Evolutionary conservation across 2,113 vertebrate genomes (phyloP), one percentile per base, ranked within the genome.

Genomic region (Empidonax traillii): DNA sequence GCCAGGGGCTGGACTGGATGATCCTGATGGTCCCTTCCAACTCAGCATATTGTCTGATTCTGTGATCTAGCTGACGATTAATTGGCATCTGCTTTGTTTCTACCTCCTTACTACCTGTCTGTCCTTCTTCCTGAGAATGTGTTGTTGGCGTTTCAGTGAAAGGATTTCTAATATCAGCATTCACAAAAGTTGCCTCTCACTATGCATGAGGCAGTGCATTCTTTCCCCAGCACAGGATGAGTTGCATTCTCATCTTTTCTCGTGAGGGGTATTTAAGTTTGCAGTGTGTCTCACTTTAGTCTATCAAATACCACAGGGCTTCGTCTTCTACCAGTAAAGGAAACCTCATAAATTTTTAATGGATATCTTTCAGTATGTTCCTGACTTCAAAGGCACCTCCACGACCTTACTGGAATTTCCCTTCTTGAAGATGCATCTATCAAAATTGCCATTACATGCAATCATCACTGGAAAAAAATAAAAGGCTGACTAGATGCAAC

Each of bases 341-440:
- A 75, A 87, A 39, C 25, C 37, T 88, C 21, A 39, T 93, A 84
- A 86, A 78, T 22, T 92, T 92, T 84, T 92, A 63, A 73, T 74
- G 59, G 20, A 9, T 79, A 17, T 82, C 33, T 55, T 74, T 89
- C 20, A 43, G 47, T 72, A 15, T 87, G 49, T 52, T 87, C 61
- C 55, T 84, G 78, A 75, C 69, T 87, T 93, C 84, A 84, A 87
- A 90, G 47, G 23, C 33, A 52, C 10, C 44, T 35, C 62, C 66
- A 3, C 1, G 3, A 56, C 67, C 44, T 68, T 61, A 61, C 21
- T 78, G 65, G 30, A 68, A 75, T 92, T 95, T 93, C 44, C 27
- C 33, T 81, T 88, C 63, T 71, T 76, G 33, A 84, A 81, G 31
- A 61, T 47, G 18, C 6, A 75, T 75, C 33, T 55, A 52, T 87